Evolutionary conservation across 2,113 vertebrate genomes (phyloP).

Genomic region (Alligator sinensis): DNA sequence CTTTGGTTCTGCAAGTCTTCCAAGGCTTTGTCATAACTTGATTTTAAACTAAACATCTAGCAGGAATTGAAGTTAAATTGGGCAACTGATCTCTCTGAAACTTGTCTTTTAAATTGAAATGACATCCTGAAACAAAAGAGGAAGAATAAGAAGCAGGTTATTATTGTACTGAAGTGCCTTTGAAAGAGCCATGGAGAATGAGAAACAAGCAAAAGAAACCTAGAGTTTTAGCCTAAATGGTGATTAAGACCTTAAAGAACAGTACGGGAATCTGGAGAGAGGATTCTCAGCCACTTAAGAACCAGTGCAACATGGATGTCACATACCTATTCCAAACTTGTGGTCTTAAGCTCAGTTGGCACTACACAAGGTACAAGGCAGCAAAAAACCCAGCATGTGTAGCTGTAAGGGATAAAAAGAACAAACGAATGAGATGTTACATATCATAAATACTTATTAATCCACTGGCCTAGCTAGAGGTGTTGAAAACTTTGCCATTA

Average conservation of each 20-base stretch:
- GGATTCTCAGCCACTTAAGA: neutral
- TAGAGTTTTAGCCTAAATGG: neutral
- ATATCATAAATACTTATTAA: neutral
- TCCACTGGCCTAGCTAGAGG: neutral
- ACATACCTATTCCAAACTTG: neutral
- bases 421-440: fast-evolving
- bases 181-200: neutral
- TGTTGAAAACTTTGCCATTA: neutral
- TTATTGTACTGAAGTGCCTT: neutral
- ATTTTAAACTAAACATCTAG: constrained; percentile 42
- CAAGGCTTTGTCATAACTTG: constrained; percentile 46
- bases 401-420: neutral
- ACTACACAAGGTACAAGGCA: neutral
- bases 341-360: neutral
- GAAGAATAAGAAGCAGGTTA: neutral
- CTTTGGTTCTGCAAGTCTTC: constrained; percentile 7
- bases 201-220: neutral
- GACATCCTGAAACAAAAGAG: neutral
- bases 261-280: neutral
- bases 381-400: neutral
- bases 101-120: neutral
- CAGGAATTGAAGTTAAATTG: neutral
- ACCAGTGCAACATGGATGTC: fast-evolving
- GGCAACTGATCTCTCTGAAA: neutral
- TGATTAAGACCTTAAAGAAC: neutral